These are phyloP conservation scores for Euura lappo DNA, from an alignment of 1,140 invertebrate species.

Conservation along the genomic window DNA sequence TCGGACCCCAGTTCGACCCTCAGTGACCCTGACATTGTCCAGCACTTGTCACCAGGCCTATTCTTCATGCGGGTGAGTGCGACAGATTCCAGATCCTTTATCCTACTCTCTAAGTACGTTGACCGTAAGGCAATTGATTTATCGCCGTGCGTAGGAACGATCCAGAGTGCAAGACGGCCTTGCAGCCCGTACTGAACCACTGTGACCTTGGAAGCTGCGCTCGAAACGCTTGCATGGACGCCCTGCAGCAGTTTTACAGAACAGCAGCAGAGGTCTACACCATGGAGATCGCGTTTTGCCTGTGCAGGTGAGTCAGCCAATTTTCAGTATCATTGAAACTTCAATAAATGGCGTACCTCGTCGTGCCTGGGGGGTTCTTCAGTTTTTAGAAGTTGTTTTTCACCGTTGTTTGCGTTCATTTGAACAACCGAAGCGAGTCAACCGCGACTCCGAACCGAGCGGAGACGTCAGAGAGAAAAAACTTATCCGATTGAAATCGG, in stretches of 20 bases:
- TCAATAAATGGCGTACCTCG: background rate
- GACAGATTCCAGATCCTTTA: background rate
- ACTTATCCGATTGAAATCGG: background rate
- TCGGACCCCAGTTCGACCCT: slow-evolving; percentile 39
- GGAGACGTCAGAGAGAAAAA: background rate
- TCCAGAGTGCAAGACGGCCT: slow-evolving; percentile 73
- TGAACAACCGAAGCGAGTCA: background rate
- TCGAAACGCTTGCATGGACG: slow-evolving; percentile 84
- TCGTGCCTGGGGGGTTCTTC: background rate
- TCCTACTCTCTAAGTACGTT: too few species aligned
- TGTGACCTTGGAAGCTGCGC: slow-evolving; percentile 80
- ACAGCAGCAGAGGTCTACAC: slow-evolving; percentile 78
- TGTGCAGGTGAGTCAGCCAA: slow-evolving; percentile 83
- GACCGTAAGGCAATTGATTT: background rate
- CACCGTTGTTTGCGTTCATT: background rate
- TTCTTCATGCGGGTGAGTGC: slow-evolving; percentile 56
- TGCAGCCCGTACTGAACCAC: slow-evolving; percentile 80
- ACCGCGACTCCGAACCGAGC: slow-evolving; percentile 3
- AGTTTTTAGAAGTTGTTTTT: slow-evolving; percentile 5
- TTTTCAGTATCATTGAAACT: slow-evolving; percentile 17
- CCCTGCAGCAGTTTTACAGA: slow-evolving; percentile 84
- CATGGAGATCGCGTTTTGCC: slow-evolving; percentile 88
- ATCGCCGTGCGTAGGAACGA: slow-evolving; percentile 65
- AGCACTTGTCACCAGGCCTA: slow-evolving; percentile 60
- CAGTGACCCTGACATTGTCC: slow-evolving; percentile 49